phyloP scores from a whole-genome alignment of 1,140 invertebrate genomes.

The Chlorops oryzae region DNA sequence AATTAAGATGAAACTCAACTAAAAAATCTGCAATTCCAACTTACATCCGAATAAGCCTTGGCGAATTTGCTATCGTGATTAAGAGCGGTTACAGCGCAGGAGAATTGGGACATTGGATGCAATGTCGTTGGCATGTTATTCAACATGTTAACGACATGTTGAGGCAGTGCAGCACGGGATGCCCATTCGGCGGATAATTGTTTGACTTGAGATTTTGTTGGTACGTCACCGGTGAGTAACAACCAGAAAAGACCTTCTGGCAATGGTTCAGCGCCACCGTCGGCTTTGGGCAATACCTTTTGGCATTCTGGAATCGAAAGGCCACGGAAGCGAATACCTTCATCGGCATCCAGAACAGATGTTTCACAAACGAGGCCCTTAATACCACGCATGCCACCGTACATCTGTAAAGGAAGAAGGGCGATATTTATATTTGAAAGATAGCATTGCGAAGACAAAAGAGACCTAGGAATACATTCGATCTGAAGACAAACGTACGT shows the following conservation, averaged over 20 bases:
- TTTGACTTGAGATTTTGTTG: constrained; percentile 74
- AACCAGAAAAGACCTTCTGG: constrained; percentile 97
- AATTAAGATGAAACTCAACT: background rate
- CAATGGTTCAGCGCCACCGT: constrained; percentile 79
- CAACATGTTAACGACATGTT: constrained; percentile 89
- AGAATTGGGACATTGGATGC: constrained; percentile 95
- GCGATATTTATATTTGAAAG: no score
- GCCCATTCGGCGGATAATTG: constrained; percentile 89
- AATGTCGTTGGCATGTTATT: constrained; percentile 92
- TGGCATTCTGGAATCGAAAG: constrained; percentile 94
- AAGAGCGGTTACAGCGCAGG: constrained; percentile 83
- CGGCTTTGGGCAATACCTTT: constrained; percentile 79
- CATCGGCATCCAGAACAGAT: constrained; percentile 89
- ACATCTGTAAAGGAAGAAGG: constrained; percentile 68
- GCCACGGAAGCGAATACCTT: constrained; percentile 93
- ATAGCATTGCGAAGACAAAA: no score
- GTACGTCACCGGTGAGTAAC: constrained; percentile 86
- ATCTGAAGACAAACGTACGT: no score
- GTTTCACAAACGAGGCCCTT: constrained; percentile 92
- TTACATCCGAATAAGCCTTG: constrained; percentile 72
- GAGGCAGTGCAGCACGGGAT: constrained; percentile 67
- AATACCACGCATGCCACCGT: constrained; percentile 96
- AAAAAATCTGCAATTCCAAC: constrained; percentile 2
- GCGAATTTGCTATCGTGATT: constrained; percentile 94
- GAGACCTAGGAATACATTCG: no score